phyloP scores from a whole-genome alignment of 2,797 vertebrate species.

The Botia kubotai region DNA sequence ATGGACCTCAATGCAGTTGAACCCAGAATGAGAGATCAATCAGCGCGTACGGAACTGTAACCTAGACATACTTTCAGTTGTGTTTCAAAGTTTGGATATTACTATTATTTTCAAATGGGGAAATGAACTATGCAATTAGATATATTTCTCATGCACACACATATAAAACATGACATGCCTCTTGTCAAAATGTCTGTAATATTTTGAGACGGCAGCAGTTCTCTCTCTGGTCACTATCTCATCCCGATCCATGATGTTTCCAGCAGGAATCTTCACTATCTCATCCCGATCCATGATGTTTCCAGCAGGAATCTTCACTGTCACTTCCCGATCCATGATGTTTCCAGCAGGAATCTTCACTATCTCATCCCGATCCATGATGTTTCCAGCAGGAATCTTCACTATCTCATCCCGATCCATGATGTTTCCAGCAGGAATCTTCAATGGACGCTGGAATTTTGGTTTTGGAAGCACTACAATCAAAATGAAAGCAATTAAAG shows the following conservation, averaged over 20 bases:
- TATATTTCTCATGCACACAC: not conserved
- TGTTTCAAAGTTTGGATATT: not conserved
- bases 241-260: slow-evolving; percentile 3
- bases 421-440: not conserved
- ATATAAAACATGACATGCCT: not conserved
- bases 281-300: slow-evolving; percentile 2
- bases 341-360: not conserved
- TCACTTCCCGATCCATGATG: slow-evolving; percentile 1
- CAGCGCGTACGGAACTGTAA: no score
- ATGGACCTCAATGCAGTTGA: no score
- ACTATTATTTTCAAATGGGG: not conserved
- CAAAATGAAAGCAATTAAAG: not conserved
- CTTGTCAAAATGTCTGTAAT: not conserved
- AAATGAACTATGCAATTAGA: not conserved
- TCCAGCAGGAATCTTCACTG: not conserved
- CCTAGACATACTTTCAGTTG: no score
- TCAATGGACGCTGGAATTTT: not conserved
- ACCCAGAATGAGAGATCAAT: no score
- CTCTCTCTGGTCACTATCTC: not conserved
- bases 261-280: not conserved
- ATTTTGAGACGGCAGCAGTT: not conserved
- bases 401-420: slow-evolving; percentile 21
- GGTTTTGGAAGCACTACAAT: slow-evolving; percentile 23
- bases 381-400: not conserved
- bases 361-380: not conserved